Conservation (phyloP, 2,113 vertebrate species). For the Leptobrachium ailaonicum region DNA sequence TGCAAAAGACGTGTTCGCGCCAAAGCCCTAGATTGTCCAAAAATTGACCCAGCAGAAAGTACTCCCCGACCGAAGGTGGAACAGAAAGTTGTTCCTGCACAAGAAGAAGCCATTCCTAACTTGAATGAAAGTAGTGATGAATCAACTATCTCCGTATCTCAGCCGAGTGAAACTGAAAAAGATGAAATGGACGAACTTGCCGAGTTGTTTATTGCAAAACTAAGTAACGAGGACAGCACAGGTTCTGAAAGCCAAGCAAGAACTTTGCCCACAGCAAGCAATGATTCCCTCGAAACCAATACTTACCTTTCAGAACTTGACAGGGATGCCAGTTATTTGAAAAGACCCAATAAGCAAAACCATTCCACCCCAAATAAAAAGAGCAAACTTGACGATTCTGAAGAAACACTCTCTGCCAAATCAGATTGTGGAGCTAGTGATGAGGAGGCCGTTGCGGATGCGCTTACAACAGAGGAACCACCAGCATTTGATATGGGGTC, state of each 20-base stretch:
- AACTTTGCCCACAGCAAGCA: constrained; percentile 61
- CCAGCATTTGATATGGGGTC: constrained; percentile 78
- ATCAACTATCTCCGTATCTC: constrained; percentile 59
- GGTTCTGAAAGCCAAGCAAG: constrained; percentile 61
- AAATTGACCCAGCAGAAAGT: constrained; percentile 68
- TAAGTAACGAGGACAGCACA: constrained; percentile 75
- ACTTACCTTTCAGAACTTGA: constrained; percentile 66
- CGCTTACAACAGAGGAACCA: constrained; percentile 71
- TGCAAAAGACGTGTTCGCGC: constrained; percentile 77
- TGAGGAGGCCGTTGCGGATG: constrained; percentile 73
- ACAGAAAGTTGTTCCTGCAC: constrained; percentile 33
- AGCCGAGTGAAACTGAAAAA: constrained; percentile 65
- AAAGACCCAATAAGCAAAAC: constrained; percentile 79
- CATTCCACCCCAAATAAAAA: constrained; percentile 71
- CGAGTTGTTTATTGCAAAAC: constrained; percentile 77
- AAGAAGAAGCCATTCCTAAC: constrained; percentile 58
- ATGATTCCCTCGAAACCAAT: constrained; percentile 63
- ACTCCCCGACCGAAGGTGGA: constrained; percentile 50
- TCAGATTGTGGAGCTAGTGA: constrained; percentile 60
- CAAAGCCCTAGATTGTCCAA: constrained; percentile 61
- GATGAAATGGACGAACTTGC: constrained; percentile 77
- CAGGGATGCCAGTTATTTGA: constrained; percentile 63
- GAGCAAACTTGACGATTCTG: constrained; percentile 63
- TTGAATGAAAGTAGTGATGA: constrained; percentile 59
- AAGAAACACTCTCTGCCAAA: constrained; percentile 55